Conservation (phyloP, 2,113 vertebrate species). For the Platysteira castanea region DNA sequence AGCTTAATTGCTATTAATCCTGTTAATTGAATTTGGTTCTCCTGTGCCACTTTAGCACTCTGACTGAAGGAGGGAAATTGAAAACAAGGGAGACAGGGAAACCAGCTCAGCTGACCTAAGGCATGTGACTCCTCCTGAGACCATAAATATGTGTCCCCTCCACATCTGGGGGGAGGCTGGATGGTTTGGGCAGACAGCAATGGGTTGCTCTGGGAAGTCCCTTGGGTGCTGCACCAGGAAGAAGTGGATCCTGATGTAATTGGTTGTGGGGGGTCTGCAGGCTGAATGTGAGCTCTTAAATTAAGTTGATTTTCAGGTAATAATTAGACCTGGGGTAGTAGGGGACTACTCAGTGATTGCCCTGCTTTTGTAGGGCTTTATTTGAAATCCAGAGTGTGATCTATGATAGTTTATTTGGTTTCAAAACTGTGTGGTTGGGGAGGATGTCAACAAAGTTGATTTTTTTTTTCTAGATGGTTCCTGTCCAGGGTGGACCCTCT, state of each 20-base stretch:
- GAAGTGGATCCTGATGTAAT: not conserved
- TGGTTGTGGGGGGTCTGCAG: not conserved
- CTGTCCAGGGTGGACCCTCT: not conserved
- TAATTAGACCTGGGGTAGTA: not conserved
- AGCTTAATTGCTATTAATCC: slow-evolving; percentile 42
- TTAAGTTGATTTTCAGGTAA: not conserved
- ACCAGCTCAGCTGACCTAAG: not conserved
- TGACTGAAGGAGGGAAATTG: not conserved
- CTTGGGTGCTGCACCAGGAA: not conserved
- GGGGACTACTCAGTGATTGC: not conserved
- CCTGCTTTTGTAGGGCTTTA: not conserved
- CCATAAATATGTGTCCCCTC: not conserved
- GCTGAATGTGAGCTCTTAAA: not conserved
- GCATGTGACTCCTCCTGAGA: not conserved
- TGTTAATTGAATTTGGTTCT: slow-evolving; percentile 44
- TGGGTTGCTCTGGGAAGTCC: not conserved
- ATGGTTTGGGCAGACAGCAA: rapidly evolving
- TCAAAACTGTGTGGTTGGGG: not conserved
- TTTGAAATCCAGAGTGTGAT: not conserved
- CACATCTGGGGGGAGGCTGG: rapidly evolving
- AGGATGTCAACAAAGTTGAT: not conserved
- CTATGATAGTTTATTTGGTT: not conserved
- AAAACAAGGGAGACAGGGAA: not conserved
- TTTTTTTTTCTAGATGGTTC: not conserved
- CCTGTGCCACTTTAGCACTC: not conserved